Conservation (phyloP, 2,888 invertebrate genomes). For the Neria commutata region DNA sequence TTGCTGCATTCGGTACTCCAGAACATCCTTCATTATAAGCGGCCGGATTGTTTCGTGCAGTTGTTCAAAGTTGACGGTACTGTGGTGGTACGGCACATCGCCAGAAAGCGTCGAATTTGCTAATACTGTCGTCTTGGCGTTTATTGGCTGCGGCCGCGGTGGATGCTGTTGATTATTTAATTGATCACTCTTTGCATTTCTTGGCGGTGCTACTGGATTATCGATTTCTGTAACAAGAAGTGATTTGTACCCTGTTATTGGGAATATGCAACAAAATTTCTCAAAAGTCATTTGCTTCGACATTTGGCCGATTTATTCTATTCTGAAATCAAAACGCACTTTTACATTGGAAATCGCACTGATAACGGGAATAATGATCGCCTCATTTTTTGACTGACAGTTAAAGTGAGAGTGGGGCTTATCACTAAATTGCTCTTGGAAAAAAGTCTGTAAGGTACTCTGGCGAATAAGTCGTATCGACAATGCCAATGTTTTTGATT, state of each 20-base stretch:
- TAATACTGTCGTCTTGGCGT: constrained; percentile 32
- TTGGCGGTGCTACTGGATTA: constrained; percentile 31
- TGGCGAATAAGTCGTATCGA: no score
- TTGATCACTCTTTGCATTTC: constrained; percentile 30
- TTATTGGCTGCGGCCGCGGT: constrained; percentile 24
- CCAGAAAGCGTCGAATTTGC: constrained; percentile 16
- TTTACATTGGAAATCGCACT: no score
- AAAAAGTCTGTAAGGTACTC: no score
- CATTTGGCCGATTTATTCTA: constrained; percentile 31
- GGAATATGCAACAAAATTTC: constrained; percentile 34
- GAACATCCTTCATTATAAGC: constrained; percentile 50
- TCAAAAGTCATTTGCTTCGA: constrained; percentile 25
- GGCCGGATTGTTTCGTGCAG: constrained; percentile 51
- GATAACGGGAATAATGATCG: no score
- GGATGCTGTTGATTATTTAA: constrained; percentile 23
- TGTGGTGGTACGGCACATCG: constrained; percentile 30
- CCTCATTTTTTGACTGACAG: no score
- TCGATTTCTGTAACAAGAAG: constrained; percentile 42
- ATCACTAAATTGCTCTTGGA: no score
- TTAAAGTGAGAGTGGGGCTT: no score
- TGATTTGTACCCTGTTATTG: constrained; percentile 36
- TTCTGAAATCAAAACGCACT: constrained; percentile 31
- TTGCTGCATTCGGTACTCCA: constrained; percentile 45
- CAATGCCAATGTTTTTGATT: no score
- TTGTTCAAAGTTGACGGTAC: constrained; percentile 38